Evolutionary conservation across 2,113 vertebrate species (phyloP), one percentile per base, ranked within the genome.

Genomic region (Pelodiscus sinensis): DNA sequence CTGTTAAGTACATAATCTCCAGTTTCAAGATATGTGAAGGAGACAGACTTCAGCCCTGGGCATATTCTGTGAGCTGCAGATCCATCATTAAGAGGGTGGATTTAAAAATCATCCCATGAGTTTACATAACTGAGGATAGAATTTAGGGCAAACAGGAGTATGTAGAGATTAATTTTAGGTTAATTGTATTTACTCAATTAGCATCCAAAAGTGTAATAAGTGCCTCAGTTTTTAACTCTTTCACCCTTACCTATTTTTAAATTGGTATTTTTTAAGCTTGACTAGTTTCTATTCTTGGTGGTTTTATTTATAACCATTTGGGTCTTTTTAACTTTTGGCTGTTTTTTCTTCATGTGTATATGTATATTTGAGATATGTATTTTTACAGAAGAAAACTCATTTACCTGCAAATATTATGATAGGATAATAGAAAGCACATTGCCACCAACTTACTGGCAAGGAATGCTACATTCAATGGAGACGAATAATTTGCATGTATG

Each of bases 1-100:
- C 15, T 65, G 82, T 90, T 90, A 88, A 93, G 82, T 71, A 85
- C 73, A 94, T 88, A 80, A 35, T 83, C 31, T 92, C 90, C 79
- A 80, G 52, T 14, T 7, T 73, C 44, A 75, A 89, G 51, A 77
- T 38, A 55, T 0, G 0, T 0, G 1, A 92, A 73, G 54, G 58
- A 55, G 16, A 15, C 73, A 79, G 62, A 77, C 92, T 93, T 93
- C 77, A 89, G 84, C 31, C 57, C 3, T 19, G 1, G 50, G n/a
- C 21, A 12, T 79, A 79, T 95, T 85, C 81, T 85, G 73, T 81
- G 68, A 91, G 16, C 24, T 56, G 38, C 56, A 60, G 85, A 91
- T 19, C 50, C 90, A 51, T 27, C 84, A 8, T 79, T 77, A 75
- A 44, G 35, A 27, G 88, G 55, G 58, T 0, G 1, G 89, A 52